Base-by-base conservation (phyloP, 2,797 vertebrate genomes). In the Varecia variegata region DNA sequence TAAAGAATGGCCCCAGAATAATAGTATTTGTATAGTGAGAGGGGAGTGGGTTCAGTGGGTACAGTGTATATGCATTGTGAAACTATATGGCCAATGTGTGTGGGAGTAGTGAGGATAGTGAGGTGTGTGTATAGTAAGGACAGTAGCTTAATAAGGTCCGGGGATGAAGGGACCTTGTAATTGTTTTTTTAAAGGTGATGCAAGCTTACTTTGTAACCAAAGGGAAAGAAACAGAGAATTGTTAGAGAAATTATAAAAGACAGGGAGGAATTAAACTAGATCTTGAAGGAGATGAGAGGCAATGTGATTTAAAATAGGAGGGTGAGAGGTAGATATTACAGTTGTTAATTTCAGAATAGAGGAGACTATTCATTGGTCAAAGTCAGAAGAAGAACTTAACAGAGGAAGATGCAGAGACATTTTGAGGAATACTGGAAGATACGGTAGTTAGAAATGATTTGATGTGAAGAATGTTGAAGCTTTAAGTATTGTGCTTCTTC, bases 331-430 rank as follows among this genome's bases (percentile, higher is more conserved):
- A 54, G 40, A 30, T 38, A 54, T 82, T 93, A 54, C 45, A 82
- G 43, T 83, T 79, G 30, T 71, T 88, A 50, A 91, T 84, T 88
- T 95, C 77, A 85, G 60, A 74, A 54, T 95, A 18, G 50, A 85
- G 50, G 43, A 92, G n/a, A 88, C 54, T 65, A n/a, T 77, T 47
- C 35, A 58, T 82, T 86, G 92, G 80, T 94, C 70, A 76, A 81
- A 74, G 25, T 76, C n/a, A 82, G 27, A 89, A 62, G 62, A 88
- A 11, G n/a, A 89, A 62, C 13, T 74, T 74, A 60, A 60, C 25
- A 32, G 30, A 27, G 77, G 47, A 82, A 52, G 43, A 74, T 87
- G 60, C 5, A 70, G 74, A 70, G 32, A 86, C 15, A 45, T 79
- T 91, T 90, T 83, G 15, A 88, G 73, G 56, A 93, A 76, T 43